phyloP scores from a whole-genome alignment of 2,888 invertebrate genomes.

The Leptopterna dolabrata region DNA sequence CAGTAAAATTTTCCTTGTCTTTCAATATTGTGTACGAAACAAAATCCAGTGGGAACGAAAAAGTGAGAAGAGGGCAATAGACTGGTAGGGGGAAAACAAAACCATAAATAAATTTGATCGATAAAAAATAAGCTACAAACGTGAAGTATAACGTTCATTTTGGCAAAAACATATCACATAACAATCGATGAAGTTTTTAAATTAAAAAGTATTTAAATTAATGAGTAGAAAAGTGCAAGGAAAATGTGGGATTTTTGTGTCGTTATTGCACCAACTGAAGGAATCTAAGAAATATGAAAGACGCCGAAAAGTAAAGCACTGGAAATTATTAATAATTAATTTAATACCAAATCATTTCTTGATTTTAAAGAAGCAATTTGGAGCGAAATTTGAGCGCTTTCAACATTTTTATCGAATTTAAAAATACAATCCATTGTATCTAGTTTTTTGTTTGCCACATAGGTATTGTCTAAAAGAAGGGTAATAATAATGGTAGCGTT shows the following conservation, averaged over 20 bases:
- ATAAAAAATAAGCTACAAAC: background rate
- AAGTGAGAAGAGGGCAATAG: background rate
- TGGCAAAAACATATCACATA: constrained; percentile 9
- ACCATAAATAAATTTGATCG: background rate
- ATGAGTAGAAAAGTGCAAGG: background rate
- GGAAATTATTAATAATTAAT: background rate
- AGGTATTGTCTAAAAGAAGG: background rate
- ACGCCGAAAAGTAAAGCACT: background rate
- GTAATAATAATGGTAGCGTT: too few relatives aligned
- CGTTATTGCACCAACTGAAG: constrained; percentile 22
- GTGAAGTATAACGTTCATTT: background rate
- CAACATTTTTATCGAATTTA: background rate
- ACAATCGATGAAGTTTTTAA: constrained; percentile 9
- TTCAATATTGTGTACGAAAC: background rate
- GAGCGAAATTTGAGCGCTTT: background rate
- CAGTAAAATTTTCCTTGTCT: background rate
- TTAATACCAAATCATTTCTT: background rate
- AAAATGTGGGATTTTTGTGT: constrained; percentile 18
- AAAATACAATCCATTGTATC: background rate
- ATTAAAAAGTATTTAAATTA: background rate
- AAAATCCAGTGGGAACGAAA: background rate
- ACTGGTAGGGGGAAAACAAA: background rate
- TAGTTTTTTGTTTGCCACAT: background rate
- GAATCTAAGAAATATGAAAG: constrained; percentile 17
- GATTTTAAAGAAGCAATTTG: background rate